These are phyloP conservation scores for Madoqua kirkii DNA, from an alignment of 2,113 vertebrate species.

Conservation along the genomic window DNA sequence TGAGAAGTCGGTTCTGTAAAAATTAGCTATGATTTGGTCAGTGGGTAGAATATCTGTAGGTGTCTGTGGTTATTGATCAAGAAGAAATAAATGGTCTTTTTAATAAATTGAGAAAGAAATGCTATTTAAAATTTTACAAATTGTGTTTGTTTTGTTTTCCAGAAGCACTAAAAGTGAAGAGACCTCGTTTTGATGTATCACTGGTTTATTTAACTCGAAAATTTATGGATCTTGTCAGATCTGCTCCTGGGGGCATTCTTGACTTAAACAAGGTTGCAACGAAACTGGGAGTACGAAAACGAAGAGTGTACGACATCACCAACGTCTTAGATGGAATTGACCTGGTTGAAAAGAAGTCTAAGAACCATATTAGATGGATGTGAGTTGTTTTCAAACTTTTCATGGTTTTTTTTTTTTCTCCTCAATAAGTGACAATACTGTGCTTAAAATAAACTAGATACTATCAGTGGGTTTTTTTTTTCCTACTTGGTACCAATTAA, in stretches of 20 bases:
- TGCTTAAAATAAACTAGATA: background rate
- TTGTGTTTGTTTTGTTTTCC: slow-evolving; percentile 57
- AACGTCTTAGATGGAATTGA: slow-evolving; percentile 88
- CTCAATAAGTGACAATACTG: background rate
- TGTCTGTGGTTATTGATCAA: background rate
- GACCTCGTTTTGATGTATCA: slow-evolving; percentile 84
- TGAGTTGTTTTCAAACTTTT: slow-evolving; percentile 79
- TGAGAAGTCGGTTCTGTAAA: background rate
- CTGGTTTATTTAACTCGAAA: slow-evolving; percentile 85
- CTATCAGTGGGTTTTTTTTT: background rate
- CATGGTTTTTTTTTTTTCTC: rapidly evolving
- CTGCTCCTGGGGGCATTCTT: slow-evolving; percentile 84
- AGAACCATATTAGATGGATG: slow-evolving; percentile 91
- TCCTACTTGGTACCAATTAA: background rate
- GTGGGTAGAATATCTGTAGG: background rate
- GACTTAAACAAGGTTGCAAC: slow-evolving; percentile 86
- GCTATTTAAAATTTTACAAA: background rate
- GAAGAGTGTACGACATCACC: slow-evolving; percentile 93
- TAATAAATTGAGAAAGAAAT: background rate
- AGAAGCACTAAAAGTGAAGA: slow-evolving; percentile 75
- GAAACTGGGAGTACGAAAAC: slow-evolving; percentile 83
- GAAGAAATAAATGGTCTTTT: background rate
- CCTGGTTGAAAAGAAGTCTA: slow-evolving; percentile 86
- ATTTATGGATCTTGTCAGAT: slow-evolving; percentile 88
- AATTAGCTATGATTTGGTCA: background rate